These are phyloP conservation scores for Ciconia maguari DNA, from an alignment of 2,113 vertebrate genomes.

Conservation along the genomic window DNA sequence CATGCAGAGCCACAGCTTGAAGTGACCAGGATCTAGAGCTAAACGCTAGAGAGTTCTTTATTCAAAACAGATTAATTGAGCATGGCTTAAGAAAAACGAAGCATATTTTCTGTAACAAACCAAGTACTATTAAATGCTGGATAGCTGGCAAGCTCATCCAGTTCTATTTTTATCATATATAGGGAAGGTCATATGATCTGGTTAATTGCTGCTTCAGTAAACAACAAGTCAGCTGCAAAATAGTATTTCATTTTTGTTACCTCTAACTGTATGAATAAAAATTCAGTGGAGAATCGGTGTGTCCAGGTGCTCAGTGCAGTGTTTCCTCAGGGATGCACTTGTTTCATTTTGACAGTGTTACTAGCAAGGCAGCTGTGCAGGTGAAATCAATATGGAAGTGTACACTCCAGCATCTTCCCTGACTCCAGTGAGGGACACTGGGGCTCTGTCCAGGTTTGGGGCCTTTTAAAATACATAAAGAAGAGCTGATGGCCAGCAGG, in stretches of 20 bases:
- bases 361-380: background rate
- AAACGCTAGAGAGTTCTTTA: background rate
- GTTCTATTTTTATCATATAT: background rate
- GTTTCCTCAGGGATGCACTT: fast-evolving
- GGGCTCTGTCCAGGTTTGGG: background rate
- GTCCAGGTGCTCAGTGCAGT: background rate
- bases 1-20: background rate
- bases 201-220: background rate
- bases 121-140: background rate
- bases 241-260: background rate
- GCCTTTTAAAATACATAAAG: background rate
- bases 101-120: background rate
- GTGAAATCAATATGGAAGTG: background rate
- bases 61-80: background rate
- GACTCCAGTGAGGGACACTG: background rate
- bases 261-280: background rate
- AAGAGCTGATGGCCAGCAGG: background rate
- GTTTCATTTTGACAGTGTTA: background rate
- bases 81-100: background rate
- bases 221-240: background rate
- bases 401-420: background rate
- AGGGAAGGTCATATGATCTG: background rate
- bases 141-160: background rate
- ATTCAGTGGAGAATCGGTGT: background rate
- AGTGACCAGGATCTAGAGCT: background rate